These are phyloP conservation scores for Mesaphorura yosii DNA, from an alignment of 1,140 invertebrate species.

Conservation along the genomic window DNA sequence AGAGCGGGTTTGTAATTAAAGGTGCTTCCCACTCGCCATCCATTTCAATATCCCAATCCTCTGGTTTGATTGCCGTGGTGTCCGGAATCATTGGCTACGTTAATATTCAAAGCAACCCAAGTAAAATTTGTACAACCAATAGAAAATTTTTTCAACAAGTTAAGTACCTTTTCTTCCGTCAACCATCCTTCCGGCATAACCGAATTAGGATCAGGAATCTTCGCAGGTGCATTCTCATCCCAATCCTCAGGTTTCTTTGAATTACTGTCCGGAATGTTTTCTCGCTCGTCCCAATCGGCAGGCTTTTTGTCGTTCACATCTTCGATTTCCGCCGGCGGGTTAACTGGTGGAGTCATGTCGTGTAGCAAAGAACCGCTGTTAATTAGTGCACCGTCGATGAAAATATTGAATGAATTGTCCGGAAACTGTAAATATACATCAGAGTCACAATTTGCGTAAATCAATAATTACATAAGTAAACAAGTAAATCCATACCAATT, in stretches of 20 bases:
- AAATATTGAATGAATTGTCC: constrained; percentile 24
- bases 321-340: constrained; percentile 89
- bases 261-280: constrained; percentile 83
- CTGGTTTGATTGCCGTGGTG: constrained; percentile 20
- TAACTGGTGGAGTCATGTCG: constrained; percentile 84
- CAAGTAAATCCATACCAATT: constrained; percentile 16
- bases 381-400: constrained; percentile 40
- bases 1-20: constrained; percentile 80
- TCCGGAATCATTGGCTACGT: constrained; percentile 35
- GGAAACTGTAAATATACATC: constrained; percentile 14
- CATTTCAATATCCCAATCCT: constrained; percentile 77
- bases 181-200: constrained; percentile 86
- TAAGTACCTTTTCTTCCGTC: constrained; percentile 61
- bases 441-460: neutral
- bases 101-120: constrained; percentile 1
- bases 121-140: no score
- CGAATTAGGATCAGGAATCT: constrained; percentile 79
- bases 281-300: constrained; percentile 90
- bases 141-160: no score
- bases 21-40: constrained; percentile 98
- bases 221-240: constrained; percentile 83
- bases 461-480: constrained; percentile 1
- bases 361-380: constrained; percentile 76
- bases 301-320: constrained; percentile 86
- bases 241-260: constrained; percentile 85